Percentiles rank a stretch among this genome's conserved stretches.
Evolutionary conservation across 2,113 vertebrate species (phyloP).

Genomic region (Xyrauchen texanus): DNA sequence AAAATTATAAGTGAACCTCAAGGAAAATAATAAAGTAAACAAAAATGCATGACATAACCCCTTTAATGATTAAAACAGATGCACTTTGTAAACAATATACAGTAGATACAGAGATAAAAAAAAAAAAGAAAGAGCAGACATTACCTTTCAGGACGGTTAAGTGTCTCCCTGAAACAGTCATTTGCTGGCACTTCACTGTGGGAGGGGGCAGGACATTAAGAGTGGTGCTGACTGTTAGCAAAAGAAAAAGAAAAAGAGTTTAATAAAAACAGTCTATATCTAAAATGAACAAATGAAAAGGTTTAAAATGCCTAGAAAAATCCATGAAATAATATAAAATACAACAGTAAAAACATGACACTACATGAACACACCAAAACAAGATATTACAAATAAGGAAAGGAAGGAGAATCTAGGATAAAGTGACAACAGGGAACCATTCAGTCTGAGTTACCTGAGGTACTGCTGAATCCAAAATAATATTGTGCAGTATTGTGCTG

Average conservation of each 20-base stretch:
- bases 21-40: too few species aligned
- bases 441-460: too few species aligned
- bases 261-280: too few species aligned
- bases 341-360: too few species aligned
- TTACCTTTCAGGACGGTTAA: conserved; percentile 85
- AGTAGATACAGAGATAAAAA: too few species aligned
- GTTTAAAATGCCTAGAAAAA: neutral
- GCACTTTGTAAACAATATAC: neutral
- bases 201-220: conserved; percentile 85
- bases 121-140: neutral
- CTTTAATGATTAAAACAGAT: neutral
- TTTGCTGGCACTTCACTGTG: conserved; percentile 81
- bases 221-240: conserved; percentile 79
- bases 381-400: too few species aligned
- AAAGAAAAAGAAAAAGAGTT: neutral
- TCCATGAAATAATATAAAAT: neutral
- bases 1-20: too few species aligned
- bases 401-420: too few species aligned
- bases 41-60: too few species aligned
- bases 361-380: too few species aligned
- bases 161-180: conserved; percentile 84
- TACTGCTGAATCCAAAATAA: neutral
- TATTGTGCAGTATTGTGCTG: neutral
- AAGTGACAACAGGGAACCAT: too few species aligned
- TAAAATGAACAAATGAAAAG: too few species aligned